Conservation (phyloP, 2,113 vertebrate species). For the Climacteris rufus region DNA sequence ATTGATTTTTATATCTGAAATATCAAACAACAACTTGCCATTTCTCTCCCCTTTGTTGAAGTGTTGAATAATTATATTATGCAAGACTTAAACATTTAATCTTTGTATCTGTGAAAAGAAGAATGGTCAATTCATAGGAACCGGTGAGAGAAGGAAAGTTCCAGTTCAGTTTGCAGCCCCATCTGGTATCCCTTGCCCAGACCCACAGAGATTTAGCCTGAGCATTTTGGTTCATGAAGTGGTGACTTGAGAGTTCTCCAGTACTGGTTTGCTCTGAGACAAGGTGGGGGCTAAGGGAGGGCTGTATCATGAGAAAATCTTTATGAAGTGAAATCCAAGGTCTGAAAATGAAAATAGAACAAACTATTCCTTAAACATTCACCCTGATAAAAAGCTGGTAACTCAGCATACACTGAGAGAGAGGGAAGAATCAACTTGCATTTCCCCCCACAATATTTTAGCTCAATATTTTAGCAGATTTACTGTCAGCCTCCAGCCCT, state of each 20-base stretch:
- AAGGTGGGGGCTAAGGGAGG: not conserved
- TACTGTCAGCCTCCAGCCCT: not conserved
- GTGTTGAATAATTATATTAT: not conserved
- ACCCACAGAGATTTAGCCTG: not conserved
- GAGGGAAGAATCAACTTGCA: not conserved
- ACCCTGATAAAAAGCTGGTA: not conserved
- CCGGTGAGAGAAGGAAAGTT: not conserved
- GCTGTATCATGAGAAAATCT: not conserved
- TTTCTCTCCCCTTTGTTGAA: not conserved
- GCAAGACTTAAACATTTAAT: not conserved
- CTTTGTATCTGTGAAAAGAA: not conserved
- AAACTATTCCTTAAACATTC: not conserved
- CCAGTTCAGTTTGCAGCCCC: not conserved
- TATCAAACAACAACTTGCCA: not conserved
- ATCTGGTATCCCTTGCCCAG: not conserved
- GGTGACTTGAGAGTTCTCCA: not conserved
- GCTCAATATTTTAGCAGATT: not conserved
- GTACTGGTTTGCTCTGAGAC: not conserved
- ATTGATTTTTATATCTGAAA: not conserved
- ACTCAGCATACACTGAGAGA: not conserved
- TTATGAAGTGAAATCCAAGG: not conserved
- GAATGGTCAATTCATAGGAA: not conserved
- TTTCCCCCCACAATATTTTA: not conserved
- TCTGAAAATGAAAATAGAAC: not conserved
- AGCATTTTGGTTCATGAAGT: not conserved